These are phyloP conservation scores for Xestia xanthographa DNA, from an alignment of 2,888 invertebrate genomes.

Conservation along the genomic window DNA sequence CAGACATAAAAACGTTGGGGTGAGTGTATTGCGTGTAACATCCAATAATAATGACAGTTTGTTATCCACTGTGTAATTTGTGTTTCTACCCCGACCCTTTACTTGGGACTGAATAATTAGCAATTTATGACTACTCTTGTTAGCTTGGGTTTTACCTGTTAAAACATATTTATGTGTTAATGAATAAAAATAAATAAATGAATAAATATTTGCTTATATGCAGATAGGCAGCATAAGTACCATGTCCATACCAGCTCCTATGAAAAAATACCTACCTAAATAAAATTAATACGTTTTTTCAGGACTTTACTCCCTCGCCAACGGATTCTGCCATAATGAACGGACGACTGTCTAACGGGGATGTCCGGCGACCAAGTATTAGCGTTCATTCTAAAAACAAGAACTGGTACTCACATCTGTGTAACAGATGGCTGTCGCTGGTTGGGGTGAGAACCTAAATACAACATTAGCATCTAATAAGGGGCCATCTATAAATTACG, in stretches of 20 bases:
- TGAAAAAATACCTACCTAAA: background rate
- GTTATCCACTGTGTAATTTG: too few relatives aligned
- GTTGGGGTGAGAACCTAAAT: conserved; percentile 93
- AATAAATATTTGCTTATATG: too few relatives aligned
- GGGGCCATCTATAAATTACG: too few relatives aligned
- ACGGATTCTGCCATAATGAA: conserved; percentile 86
- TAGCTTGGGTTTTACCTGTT: too few relatives aligned
- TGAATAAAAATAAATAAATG: too few relatives aligned
- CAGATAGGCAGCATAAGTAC: too few relatives aligned
- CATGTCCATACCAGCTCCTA: background rate
- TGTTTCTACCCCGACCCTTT: too few relatives aligned
- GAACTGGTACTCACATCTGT: conserved; percentile 98
- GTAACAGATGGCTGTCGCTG: conserved; percentile 98
- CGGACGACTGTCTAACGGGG: conserved; percentile 80
- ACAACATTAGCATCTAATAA: background rate
- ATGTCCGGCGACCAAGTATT: conserved; percentile 88
- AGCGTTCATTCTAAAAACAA: conserved; percentile 97
- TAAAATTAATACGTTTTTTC: conserved; percentile 17
- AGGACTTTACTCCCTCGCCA: conserved; percentile 88
- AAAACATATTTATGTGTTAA: too few relatives aligned
- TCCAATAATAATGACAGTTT: too few relatives aligned
- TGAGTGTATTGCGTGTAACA: conserved; percentile 79
- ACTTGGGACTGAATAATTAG: too few relatives aligned
- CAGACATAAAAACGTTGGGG: conserved; percentile 94
- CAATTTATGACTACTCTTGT: too few relatives aligned